These are phyloP conservation scores for Drosophila gaucha DNA, from an alignment of 2,888 invertebrate species.

Conservation along the genomic window DNA sequence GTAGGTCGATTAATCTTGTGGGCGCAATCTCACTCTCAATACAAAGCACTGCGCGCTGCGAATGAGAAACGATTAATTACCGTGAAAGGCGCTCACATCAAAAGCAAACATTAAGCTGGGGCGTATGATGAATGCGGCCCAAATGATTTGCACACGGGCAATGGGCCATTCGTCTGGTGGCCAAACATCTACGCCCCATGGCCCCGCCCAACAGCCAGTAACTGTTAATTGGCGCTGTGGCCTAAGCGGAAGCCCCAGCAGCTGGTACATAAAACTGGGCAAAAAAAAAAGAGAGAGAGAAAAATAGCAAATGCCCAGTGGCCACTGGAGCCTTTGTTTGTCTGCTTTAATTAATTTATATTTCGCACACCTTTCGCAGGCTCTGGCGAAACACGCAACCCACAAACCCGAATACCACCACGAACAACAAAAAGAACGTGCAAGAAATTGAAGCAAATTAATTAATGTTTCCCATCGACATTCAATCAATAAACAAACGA, in stretches of 20 bases:
- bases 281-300: conserved; percentile 33
- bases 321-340: conserved; percentile 52
- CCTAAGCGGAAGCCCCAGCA: conserved; percentile 48
- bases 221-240: conserved; percentile 68
- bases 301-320: conserved; percentile 43
- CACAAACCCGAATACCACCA: conserved; percentile 7
- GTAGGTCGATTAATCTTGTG: conserved; percentile 67
- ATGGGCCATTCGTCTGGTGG: conserved; percentile 7
- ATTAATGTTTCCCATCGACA: conserved; percentile 38
- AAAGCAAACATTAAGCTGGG: conserved; percentile 72
- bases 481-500: conserved; percentile 31
- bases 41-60: conserved; percentile 28
- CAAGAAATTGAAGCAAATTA: conserved; percentile 39
- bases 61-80: conserved; percentile 75
- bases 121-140: conserved; percentile 77
- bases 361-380: conserved; percentile 68
- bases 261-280: conserved; percentile 44
- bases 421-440: conserved; percentile 27
- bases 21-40: conserved; percentile 51
- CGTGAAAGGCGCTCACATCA: conserved; percentile 71
- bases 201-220: neutral
- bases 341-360: conserved; percentile 76
- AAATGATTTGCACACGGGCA: conserved; percentile 68
- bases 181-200: conserved; percentile 11
- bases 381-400: conserved; percentile 34